Evolutionary conservation across 2,113 vertebrate species (phyloP).

Genomic region (Emydura subglobosa): DNA sequence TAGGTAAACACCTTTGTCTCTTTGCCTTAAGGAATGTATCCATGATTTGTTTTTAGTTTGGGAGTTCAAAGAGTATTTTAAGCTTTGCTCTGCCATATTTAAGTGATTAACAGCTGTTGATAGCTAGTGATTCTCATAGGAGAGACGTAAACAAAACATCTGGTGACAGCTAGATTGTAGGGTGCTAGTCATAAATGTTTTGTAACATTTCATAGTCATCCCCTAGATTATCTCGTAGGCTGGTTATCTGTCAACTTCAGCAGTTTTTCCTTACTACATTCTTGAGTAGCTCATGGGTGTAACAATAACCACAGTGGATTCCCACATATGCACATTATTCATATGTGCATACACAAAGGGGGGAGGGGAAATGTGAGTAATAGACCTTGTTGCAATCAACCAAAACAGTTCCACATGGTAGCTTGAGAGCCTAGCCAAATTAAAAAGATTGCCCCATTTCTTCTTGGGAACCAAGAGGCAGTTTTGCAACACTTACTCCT

Average conservation of each 20-base stretch:
- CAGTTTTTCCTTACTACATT: conserved; percentile 24
- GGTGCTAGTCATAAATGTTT: conserved; percentile 19
- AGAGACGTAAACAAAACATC: not conserved
- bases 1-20: not conserved
- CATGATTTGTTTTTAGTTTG: not conserved
- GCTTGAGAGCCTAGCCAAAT: conserved; percentile 39
- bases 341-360: not conserved
- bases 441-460: conserved; percentile 59
- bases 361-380: conserved; percentile 62
- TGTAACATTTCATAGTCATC: fast-evolving
- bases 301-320: conserved; percentile 3
- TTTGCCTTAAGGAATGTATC: not conserved
- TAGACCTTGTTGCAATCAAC: conserved; percentile 49
- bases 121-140: not conserved
- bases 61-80: not conserved
- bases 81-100: not conserved
- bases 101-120: not conserved
- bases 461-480: conserved; percentile 36
- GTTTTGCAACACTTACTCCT: conserved; percentile 58
- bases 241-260: conserved; percentile 9
- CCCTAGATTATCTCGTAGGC: not conserved
- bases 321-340: not conserved
- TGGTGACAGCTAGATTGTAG: not conserved
- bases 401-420: conserved; percentile 37
- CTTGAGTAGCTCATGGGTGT: conserved; percentile 51